Evolutionary conservation across 2,113 vertebrate genomes (phyloP).

Genomic region (Myodes glareolus): DNA sequence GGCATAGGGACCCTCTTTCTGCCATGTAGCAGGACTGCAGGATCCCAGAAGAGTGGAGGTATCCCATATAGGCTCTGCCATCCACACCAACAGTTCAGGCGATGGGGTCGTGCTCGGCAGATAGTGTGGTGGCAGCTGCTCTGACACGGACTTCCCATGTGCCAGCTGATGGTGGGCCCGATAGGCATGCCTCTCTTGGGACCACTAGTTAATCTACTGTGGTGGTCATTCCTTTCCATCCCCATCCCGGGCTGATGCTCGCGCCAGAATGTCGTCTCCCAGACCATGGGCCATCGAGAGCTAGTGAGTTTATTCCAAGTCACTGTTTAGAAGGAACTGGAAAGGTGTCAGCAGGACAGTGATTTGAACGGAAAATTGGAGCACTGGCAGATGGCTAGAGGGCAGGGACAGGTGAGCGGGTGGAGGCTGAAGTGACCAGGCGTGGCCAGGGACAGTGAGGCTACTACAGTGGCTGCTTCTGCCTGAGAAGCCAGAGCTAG

Average conservation of each 20-base stretch:
- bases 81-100: background rate
- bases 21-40: background rate
- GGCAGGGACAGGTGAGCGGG: background rate
- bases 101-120: too few relatives aligned
- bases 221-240: background rate
- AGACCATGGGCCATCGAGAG: background rate
- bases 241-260: too few relatives aligned
- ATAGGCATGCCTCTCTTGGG: background rate
- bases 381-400: too few relatives aligned
- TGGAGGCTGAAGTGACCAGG: too few relatives aligned
- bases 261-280: rapidly evolving
- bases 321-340: background rate
- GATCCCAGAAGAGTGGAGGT: background rate
- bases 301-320: too few relatives aligned
- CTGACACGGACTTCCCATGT: background rate
- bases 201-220: background rate
- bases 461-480: background rate
- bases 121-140: too few relatives aligned
- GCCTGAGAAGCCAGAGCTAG: background rate
- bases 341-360: background rate
- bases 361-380: background rate
- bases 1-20: background rate
- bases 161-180: background rate
- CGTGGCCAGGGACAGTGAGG: background rate
- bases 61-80: background rate